Conservation (phyloP, 2,113 vertebrate genomes). For the Rousettus leschenaultii region DNA sequence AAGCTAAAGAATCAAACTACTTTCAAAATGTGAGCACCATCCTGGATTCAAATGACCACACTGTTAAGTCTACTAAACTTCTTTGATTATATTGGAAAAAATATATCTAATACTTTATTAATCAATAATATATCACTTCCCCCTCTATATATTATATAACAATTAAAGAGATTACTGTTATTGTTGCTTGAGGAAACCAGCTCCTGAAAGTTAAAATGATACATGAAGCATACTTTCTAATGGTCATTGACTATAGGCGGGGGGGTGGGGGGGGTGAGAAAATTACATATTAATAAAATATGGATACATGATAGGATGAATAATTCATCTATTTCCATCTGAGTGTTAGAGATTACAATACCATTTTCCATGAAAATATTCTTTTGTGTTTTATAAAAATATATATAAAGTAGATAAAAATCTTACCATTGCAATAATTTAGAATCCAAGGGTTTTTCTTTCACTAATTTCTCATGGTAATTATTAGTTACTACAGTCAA, state of each 20-base stretch:
- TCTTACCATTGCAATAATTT: not conserved
- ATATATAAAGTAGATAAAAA: not conserved
- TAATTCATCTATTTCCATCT: not conserved
- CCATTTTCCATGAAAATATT: not conserved
- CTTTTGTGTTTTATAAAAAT: not conserved
- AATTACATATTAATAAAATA: not conserved
- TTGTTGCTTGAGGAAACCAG: not conserved
- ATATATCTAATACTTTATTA: not conserved
- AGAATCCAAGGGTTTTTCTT: not conserved
- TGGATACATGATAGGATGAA: not conserved
- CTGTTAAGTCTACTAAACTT: not conserved
- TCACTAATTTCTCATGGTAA: conserved; percentile 11
- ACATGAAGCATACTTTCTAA: not conserved
- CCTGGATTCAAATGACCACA: not conserved
- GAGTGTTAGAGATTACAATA: not conserved
- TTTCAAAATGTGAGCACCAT: not conserved
- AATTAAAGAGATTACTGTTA: not conserved
- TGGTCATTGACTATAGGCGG: not conserved
- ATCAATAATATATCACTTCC: not conserved
- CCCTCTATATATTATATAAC: not conserved
- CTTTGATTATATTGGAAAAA: not conserved
- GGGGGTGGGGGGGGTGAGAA: too few species aligned
- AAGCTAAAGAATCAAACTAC: not conserved
- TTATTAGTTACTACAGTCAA: not conserved
- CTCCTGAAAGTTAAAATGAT: not conserved